Evolutionary conservation across 2,797 vertebrate species (phyloP).

Genomic region (Channallabes apus): DNA sequence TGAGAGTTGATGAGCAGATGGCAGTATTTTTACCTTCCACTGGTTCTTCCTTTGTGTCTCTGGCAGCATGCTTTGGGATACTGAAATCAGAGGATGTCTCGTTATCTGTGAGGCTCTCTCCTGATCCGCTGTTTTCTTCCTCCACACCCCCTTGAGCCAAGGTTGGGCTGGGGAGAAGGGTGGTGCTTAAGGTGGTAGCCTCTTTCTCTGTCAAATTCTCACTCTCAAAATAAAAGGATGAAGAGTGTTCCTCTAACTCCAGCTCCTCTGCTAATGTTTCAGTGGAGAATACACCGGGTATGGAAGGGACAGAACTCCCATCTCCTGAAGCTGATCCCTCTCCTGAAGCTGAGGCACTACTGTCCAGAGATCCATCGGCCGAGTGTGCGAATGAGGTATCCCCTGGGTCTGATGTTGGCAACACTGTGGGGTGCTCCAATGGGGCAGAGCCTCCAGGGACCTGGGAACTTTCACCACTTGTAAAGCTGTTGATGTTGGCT

Average conservation of each 20-base stretch:
- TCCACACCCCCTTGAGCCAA: conserved; percentile 79
- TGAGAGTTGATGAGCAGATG: conserved; percentile 29
- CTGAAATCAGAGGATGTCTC: conserved; percentile 97
- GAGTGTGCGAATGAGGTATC: conserved; percentile 69
- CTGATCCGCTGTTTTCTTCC: conserved; percentile 88
- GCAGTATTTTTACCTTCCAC: conserved; percentile 82
- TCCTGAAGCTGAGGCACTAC: conserved; percentile 83
- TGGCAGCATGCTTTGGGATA: conserved; percentile 85
- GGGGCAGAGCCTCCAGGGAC: conserved; percentile 68
- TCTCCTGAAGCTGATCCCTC: conserved; percentile 75
- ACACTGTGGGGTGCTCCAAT: conserved; percentile 68
- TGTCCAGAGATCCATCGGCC: conserved; percentile 74
- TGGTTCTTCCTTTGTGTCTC: conserved; percentile 78
- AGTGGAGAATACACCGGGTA: conserved; percentile 49
- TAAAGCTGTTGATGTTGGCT: conserved; percentile 64
- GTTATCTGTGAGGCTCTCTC: conserved; percentile 87
- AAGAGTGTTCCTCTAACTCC: conserved; percentile 67
- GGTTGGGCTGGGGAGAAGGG: conserved; percentile 57
- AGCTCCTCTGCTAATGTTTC: conserved; percentile 44
- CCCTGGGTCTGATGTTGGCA: conserved; percentile 65
- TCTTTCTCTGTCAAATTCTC: conserved; percentile 67
- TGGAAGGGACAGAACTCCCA: conserved; percentile 59
- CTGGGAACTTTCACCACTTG: conserved; percentile 65
- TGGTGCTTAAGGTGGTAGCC: conserved; percentile 24
- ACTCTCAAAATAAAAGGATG: conserved; percentile 76